Conservation (phyloP, 2,888 invertebrate species). For the Andrena hattorfiana region DNA sequence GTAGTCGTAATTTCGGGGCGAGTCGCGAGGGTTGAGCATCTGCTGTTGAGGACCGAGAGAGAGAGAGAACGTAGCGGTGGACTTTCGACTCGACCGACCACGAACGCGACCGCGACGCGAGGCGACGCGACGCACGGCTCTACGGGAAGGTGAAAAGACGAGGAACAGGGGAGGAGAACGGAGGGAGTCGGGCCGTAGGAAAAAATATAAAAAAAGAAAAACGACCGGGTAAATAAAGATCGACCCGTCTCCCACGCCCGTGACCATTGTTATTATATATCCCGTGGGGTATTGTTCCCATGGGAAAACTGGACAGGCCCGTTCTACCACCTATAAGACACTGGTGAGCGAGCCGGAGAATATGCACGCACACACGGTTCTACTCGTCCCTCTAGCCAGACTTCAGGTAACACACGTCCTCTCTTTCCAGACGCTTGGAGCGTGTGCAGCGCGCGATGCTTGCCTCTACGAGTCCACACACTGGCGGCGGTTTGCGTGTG, state of each 20-base stretch:
- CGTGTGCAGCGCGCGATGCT: not conserved
- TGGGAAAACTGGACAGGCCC: conserved; percentile 81
- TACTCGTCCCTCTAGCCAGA: conserved; percentile 34
- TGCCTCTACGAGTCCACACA: conserved; percentile 7
- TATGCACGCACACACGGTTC: conserved; percentile 53
- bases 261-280: conserved; percentile 80
- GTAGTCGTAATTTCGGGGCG: conserved; percentile 64
- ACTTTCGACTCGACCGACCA: conserved; percentile 14
- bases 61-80: conserved; percentile 25
- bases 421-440: not conserved
- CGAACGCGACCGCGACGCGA: no score
- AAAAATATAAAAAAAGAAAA: conserved; percentile 66
- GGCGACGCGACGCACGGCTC: not conserved
- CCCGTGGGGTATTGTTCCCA: conserved; percentile 81
- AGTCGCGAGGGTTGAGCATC: conserved; percentile 62
- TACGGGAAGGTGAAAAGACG: conserved; percentile 13
- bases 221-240: conserved; percentile 79
- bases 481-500: conserved; percentile 15
- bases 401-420: conserved; percentile 59
- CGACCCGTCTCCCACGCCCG: conserved; percentile 79
- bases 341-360: conserved; percentile 35
- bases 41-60: not conserved
- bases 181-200: conserved; percentile 37
- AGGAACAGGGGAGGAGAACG: conserved; percentile 27
- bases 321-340: conserved; percentile 76